These are phyloP conservation scores for Malacosoma neustria DNA, from an alignment of 2,888 invertebrate species.

Conservation along the genomic window DNA sequence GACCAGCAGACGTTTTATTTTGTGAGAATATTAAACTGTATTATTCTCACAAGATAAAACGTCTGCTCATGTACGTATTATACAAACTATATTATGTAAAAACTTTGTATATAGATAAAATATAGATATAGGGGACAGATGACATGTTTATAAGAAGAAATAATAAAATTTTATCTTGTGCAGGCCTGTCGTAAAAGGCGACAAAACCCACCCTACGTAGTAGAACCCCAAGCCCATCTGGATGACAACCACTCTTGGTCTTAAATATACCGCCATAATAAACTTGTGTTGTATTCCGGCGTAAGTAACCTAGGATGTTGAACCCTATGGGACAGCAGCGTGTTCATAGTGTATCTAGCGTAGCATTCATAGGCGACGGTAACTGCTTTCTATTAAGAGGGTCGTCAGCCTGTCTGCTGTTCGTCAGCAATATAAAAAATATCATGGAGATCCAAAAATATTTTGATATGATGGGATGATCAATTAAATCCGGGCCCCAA, in stretches of 20 bases:
- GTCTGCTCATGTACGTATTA: not conserved
- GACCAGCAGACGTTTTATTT: too few species aligned
- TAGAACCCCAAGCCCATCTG: not conserved
- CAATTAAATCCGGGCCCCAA: too few species aligned
- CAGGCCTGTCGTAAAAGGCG: not conserved
- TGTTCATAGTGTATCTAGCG: not conserved
- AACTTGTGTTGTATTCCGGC: not conserved
- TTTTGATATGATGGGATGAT: too few species aligned
- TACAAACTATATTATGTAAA: too few species aligned
- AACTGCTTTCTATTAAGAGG: not conserved
- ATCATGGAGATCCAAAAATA: too few species aligned
- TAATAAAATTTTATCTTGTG: not conserved
- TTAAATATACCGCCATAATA: not conserved
- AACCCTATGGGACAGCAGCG: not conserved
- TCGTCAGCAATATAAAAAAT: not conserved
- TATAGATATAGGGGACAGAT: too few species aligned
- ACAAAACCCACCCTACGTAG: not conserved
- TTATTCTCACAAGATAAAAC: too few species aligned
- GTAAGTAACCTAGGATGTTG: not conserved
- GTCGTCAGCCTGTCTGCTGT: not conserved
- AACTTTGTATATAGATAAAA: too few species aligned
- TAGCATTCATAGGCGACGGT: not conserved
- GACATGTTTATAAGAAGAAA: too few species aligned
- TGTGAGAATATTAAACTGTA: too few species aligned
- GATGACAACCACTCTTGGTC: not conserved